Base-by-base conservation (phyloP, 2,888 invertebrate genomes). In the Lydus trimaculatus region DNA sequence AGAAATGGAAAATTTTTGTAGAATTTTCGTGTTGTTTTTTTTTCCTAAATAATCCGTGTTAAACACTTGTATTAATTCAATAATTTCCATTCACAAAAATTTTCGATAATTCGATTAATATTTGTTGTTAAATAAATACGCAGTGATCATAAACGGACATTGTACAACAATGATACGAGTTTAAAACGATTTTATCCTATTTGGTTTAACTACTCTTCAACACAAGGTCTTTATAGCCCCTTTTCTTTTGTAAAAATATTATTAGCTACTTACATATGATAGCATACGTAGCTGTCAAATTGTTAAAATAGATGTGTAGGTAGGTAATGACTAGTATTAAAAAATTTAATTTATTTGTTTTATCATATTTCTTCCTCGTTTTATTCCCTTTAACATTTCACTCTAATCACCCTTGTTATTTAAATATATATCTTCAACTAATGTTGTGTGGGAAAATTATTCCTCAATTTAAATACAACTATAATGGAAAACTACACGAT, bases 181-280 rank as follows among this genome's bases (percentile, higher is more conserved):
- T 81, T 82, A 80, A 80, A 81, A 81, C 77, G 78, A 78, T 81
- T 82, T 43, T 81, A 82, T 82, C 81, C 82, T 83, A 83, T 82
- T 83, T 82, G 78, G 81, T 82, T 43, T 83, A 83, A 83, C 80
- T 79, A 77, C 76, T 75, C 79, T 56, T 75, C 76, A 79, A 78
- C 78, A 80, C 81, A 81, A 82, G 82, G 82, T 82, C 82, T 82
- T 83, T 82, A 81, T 78, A 81, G 79, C 79, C 83, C 83, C 83
- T 83, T 82, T 83, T 82, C 82, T 82, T 56, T 80, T 80, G 79
- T 80, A 78, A 75, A n/a, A 78, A 77, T 75, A 75, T 76, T 78
- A 80, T 79, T 79, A 80, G 79, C 78, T 79, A 78, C 78, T 79
- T 79, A 79, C 78, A 75, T 76, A 73, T 77, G 78, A 78, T 77